phyloP scores from a whole-genome alignment of 1,140 invertebrate species.

The Berghia stephanieae region DNA sequence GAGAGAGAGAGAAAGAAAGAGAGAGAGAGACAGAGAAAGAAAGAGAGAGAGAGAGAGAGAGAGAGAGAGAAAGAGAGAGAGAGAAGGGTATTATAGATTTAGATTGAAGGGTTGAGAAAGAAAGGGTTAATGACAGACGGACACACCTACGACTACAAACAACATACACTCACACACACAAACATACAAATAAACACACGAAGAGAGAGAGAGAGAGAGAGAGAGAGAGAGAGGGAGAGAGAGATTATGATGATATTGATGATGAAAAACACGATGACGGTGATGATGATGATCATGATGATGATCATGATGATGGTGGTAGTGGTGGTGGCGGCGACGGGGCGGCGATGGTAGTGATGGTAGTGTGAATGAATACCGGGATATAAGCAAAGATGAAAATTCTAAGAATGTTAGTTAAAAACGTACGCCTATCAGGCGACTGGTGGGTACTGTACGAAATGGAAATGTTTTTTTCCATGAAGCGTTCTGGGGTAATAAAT shows the following conservation, averaged over 20 bases:
- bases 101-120: neutral
- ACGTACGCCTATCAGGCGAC: too few relatives aligned
- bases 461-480: too few relatives aligned
- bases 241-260: neutral
- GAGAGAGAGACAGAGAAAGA: constrained; percentile 1
- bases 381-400: too few relatives aligned
- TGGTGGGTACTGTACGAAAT: too few relatives aligned
- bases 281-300: neutral
- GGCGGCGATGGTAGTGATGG: neutral
- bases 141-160: neutral
- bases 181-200: too few relatives aligned
- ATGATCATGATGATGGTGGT: neutral
- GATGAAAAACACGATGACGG: neutral
- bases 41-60: constrained; percentile 17
- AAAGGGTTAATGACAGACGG: neutral
- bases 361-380: too few relatives aligned
- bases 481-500: too few relatives aligned
- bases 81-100: neutral
- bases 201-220: neutral
- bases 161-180: neutral
- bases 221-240: neutral
- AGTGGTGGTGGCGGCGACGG: neutral
- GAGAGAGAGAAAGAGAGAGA: constrained; percentile 12
- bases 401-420: too few relatives aligned
- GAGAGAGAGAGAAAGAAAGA: neutral